Base-by-base conservation (phyloP, 2,888 invertebrate species). In the Petrolisthes manimaculis region DNA sequence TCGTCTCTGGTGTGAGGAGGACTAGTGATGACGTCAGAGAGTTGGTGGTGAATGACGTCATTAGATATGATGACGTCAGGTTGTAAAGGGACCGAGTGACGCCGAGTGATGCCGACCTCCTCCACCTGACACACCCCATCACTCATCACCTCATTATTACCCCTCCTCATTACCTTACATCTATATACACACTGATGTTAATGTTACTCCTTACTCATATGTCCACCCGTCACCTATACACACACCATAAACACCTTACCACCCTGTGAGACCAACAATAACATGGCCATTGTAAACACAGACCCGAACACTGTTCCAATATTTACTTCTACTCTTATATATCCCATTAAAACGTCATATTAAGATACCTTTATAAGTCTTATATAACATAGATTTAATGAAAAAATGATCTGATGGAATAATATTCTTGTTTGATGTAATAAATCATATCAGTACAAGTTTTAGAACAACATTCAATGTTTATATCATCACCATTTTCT, bases 61-160 rank as follows among this genome's bases (percentile, higher is more conserved):
- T 24, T 54, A 6, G 81, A 82, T 24, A 21, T 75, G 55, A 84
- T 87, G 56, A 87, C 87, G 83, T 87, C 67, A 87, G 83, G 9
- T n/a, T 78, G 54, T 53, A 37, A 14, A 24, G 82, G 24, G 54
- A 78, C 88, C 88, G 88, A 88, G 61, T 81, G 74, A 24, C 24
- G 88, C 84, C 88, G 88, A 88, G 88, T 8, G n/a, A 67, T 51
- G 61, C 84, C 88, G 88, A 88, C 84, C 21, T 55, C 24, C 21
- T 14, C 67, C 37, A 37, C 37, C 24, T 75, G 84, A 18, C 74
- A 80, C 18, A 84, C 55, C 71, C 54, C 80, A 18, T 51, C 83
- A 37, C 18, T 71, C 56, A 69, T 75, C 74, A 54, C 81, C 81
- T 18, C 37, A 9, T n/a, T 37, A n/a, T 8, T 21, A 75, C 51